Percentiles rank a stretch among this genome's conserved stretches.
Conservation (phyloP, 1,140 invertebrate genomes). For the Drosophila mayri region DNA sequence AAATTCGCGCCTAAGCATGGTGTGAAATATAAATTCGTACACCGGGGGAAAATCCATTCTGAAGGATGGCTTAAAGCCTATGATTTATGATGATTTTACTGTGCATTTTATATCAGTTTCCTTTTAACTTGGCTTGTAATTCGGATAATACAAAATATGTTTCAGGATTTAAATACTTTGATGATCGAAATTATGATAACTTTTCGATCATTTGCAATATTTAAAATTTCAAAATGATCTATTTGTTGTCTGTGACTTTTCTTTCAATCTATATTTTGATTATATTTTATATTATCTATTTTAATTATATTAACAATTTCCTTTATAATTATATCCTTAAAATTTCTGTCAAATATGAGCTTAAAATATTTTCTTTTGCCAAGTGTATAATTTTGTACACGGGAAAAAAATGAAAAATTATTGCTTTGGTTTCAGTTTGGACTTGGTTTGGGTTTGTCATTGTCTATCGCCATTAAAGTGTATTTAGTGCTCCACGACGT, state of each 20-base stretch:
- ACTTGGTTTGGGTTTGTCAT: conserved; percentile 51
- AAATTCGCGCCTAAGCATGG: conserved; percentile 77
- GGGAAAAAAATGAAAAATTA: conserved; percentile 54
- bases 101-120: not conserved
- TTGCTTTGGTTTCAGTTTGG: conserved; percentile 44
- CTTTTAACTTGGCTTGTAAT: not conserved
- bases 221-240: not conserved
- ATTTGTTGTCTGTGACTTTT: not conserved
- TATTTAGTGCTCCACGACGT: conserved; percentile 70
- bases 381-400: conserved; percentile 5
- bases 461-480: conserved; percentile 78
- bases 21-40: conserved; percentile 60
- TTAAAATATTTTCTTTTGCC: not conserved
- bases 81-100: conserved; percentile 15
- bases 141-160: not conserved
- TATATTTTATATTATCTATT: not conserved
- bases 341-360: not conserved
- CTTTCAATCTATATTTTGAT: not conserved
- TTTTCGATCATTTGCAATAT: not conserved
- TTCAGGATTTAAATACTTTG: not conserved
- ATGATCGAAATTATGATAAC: not conserved
- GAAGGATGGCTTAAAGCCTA: not conserved
- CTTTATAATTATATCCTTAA: not conserved
- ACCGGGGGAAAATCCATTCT: not conserved
- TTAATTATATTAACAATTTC: not conserved